Evolutionary conservation across 2,888 invertebrate genomes (phyloP).

Genomic region (Lordiphosa fenestrarum): DNA sequence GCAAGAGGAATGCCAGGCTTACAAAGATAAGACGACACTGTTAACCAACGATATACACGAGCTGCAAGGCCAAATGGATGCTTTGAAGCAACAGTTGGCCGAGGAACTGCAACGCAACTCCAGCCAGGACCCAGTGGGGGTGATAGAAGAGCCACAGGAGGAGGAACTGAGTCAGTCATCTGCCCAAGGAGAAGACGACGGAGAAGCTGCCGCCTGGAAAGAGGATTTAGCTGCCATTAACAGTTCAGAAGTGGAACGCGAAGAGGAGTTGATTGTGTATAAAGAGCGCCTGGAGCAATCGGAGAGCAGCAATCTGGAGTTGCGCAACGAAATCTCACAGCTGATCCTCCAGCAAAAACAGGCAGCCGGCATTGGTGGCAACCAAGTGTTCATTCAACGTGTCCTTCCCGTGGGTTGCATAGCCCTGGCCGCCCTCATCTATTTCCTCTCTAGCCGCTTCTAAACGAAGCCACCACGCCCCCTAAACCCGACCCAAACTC

Average conservation of each 20-base stretch:
- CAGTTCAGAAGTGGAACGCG: slow-evolving; percentile 69
- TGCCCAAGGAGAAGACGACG: slow-evolving; percentile 3
- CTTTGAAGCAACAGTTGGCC: slow-evolving; percentile 41
- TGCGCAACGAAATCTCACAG: slow-evolving; percentile 75
- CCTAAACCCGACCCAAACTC: slow-evolving; percentile 9
- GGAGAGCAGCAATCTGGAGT: slow-evolving; percentile 72
- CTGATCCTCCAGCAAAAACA: slow-evolving; percentile 56
- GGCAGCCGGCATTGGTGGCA: slow-evolving; percentile 14
- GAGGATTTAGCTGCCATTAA: slow-evolving; percentile 73
- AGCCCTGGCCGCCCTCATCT: slow-evolving; percentile 74
- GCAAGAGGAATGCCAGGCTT: slow-evolving; percentile 70
- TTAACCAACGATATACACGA: slow-evolving; percentile 51
- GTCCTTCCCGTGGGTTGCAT: slow-evolving; percentile 71
- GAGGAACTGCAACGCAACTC: slow-evolving; percentile 4
- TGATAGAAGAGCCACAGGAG: slow-evolving; percentile 3
- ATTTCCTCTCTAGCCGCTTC: slow-evolving; percentile 59
- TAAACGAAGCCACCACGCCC: slow-evolving; percentile 15
- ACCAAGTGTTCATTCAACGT: slow-evolving; percentile 50
- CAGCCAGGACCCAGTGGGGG: slow-evolving; percentile 25
- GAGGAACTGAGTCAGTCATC: slow-evolving; percentile 10
- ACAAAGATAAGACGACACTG: slow-evolving; percentile 58
- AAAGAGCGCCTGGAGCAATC: slow-evolving; percentile 78
- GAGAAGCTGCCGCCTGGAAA: slow-evolving; percentile 30
- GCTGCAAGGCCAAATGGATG: slow-evolving; percentile 60
- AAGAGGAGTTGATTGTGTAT: slow-evolving; percentile 79